Percentiles rank a stretch among this genome's conserved stretches.
These are phyloP conservation scores for Drosophila sulfurigaster DNA, from an alignment of 1,140 invertebrate genomes.

Conservation along the genomic window DNA sequence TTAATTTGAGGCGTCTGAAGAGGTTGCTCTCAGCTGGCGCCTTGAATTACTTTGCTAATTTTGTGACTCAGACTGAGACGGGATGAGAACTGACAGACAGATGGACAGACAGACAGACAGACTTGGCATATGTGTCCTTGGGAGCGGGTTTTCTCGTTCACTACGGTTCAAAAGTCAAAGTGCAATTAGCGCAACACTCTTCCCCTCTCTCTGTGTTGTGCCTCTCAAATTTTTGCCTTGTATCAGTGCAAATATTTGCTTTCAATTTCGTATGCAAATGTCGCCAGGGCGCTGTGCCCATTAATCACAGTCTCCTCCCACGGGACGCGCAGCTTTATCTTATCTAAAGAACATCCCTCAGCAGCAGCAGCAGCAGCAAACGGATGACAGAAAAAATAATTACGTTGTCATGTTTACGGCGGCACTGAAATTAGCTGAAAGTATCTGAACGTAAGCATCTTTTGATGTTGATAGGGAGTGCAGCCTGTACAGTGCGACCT, in stretches of 20 bases:
- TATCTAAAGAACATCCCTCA: constrained; percentile 48
- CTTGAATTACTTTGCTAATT: constrained; percentile 70
- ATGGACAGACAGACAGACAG: constrained; percentile 3
- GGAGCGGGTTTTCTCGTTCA: constrained; percentile 10
- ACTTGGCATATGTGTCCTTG: not conserved
- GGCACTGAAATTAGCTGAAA: constrained; percentile 77
- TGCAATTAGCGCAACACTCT: constrained; percentile 66
- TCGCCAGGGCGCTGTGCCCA: constrained; percentile 48
- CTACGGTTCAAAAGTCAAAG: constrained; percentile 74
- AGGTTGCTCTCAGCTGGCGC: constrained; percentile 48
- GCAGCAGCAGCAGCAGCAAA: not conserved
- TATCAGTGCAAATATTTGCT: constrained; percentile 79
- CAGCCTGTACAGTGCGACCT: not conserved
- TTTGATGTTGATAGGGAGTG: constrained; percentile 62
- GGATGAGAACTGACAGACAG: not conserved
- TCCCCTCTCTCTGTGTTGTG: constrained; percentile 15
- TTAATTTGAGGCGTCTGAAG: constrained; percentile 40
- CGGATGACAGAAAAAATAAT: constrained; percentile 71
- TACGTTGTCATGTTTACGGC: constrained; percentile 81
- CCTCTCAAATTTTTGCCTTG: constrained; percentile 17
- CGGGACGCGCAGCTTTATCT: constrained; percentile 8
- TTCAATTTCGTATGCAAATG: constrained; percentile 82
- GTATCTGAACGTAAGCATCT: constrained; percentile 69
- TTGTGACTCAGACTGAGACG: constrained; percentile 39
- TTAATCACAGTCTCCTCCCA: constrained; percentile 61